These are phyloP conservation scores for Hystrix cristata DNA, from an alignment of 2,113 vertebrate species.

Conservation along the genomic window DNA sequence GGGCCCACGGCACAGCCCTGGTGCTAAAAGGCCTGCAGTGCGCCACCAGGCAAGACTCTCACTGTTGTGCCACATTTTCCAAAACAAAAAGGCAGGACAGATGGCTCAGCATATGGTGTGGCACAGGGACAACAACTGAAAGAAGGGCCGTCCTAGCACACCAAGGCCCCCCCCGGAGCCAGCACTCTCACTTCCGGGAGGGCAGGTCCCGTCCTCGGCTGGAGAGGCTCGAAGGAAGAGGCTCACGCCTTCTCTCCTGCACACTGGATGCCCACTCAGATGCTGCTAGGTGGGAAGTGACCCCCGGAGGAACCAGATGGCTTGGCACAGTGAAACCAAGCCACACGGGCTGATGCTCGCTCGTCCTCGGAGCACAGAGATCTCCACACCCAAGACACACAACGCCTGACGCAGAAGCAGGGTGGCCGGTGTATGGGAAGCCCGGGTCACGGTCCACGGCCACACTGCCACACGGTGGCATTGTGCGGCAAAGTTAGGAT, in stretches of 20 bases:
- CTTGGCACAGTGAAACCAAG: neutral
- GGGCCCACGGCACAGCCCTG: neutral
- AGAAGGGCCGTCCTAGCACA: neutral
- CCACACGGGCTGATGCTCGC: accelerated
- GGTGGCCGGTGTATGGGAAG: neutral
- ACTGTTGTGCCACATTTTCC: conserved; percentile 6
- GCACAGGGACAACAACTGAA: neutral
- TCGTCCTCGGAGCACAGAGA: neutral
- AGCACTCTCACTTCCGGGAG: accelerated
- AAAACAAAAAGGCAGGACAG: conserved; percentile 40
- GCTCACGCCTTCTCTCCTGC: neutral
- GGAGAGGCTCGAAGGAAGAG: neutral
- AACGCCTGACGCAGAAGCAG: neutral
- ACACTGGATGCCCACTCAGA: neutral
- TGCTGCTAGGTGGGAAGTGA: neutral
- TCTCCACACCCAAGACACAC: neutral
- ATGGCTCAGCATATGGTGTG: neutral
- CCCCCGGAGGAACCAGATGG: neutral
- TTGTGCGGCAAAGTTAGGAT: neutral
- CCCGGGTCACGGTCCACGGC: neutral
- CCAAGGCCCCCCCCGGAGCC: neutral
- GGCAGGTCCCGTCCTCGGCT: neutral
- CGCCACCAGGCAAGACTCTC: neutral
- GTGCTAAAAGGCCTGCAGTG: neutral
- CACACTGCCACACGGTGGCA: accelerated